These are phyloP conservation scores for Sesia apiformis DNA, from an alignment of 2,888 invertebrate genomes.

Conservation along the genomic window DNA sequence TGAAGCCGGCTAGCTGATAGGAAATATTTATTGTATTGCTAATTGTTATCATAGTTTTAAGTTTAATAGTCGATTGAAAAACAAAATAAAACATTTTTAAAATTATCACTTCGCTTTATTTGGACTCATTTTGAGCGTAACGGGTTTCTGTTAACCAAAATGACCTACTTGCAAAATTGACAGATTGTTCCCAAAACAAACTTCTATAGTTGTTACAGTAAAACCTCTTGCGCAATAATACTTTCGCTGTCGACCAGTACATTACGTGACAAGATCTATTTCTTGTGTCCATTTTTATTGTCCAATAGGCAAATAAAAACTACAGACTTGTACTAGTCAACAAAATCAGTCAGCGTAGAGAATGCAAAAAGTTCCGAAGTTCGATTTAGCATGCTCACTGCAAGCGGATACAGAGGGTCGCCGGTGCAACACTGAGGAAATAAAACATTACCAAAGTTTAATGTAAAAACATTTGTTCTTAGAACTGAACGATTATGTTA, in stretches of 20 bases:
- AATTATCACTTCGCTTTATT: constrained; percentile 1
- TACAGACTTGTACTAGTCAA: constrained; percentile 17
- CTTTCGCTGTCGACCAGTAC: constrained; percentile 54
- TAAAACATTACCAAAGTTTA: constrained; percentile 2
- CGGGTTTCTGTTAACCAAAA: no score
- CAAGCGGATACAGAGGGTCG: constrained; percentile 18
- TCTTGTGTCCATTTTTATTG: constrained; percentile 35
- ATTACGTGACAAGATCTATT: constrained; percentile 52
- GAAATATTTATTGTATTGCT: constrained; percentile 36
- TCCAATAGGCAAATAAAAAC: constrained; percentile 16
- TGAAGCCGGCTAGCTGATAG: constrained; percentile 54
- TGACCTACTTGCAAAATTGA: background rate
- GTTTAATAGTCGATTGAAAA: constrained; percentile 8
- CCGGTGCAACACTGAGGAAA: constrained; percentile 17
- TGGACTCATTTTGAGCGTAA: background rate
- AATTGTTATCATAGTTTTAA: constrained; percentile 14
- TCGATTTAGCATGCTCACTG: constrained; percentile 25
- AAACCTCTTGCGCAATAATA: constrained; percentile 34
- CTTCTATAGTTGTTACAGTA: background rate
- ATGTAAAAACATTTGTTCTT: background rate
- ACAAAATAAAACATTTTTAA: background rate
- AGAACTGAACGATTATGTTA: background rate
- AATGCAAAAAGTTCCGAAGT: constrained; percentile 33
- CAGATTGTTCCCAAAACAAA: background rate
- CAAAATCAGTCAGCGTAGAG: constrained; percentile 42